Conservation (phyloP, 2,797 vertebrate species). For the Schizopygopsis malacanthus region DNA sequence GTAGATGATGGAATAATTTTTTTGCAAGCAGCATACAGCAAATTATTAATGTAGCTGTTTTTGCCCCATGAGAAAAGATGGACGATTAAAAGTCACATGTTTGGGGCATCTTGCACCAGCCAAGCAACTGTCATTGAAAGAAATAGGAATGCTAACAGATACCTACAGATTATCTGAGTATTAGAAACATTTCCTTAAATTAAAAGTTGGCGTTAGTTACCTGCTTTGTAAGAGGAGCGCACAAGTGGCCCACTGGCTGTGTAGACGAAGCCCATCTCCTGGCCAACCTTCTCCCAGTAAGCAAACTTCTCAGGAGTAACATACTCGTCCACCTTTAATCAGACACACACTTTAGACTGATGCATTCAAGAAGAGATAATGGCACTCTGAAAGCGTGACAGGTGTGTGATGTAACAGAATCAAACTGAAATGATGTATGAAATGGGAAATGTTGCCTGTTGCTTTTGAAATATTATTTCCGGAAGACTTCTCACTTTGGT, state of each 20-base stretch:
- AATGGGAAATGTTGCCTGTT: neutral
- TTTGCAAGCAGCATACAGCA: neutral
- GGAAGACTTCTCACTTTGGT: neutral
- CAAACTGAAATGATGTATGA: neutral
- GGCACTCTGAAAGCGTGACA: neutral
- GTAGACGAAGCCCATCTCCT: constrained; percentile 92
- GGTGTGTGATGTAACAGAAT: neutral
- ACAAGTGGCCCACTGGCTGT: constrained; percentile 96
- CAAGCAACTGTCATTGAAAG: neutral
- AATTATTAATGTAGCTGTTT: neutral
- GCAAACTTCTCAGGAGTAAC: constrained; percentile 93
- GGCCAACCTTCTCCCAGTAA: constrained; percentile 93
- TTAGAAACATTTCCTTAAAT: neutral
- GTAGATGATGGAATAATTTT: too few relatives aligned
- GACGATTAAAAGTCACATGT: neutral
- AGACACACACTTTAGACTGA: constrained; percentile 22
- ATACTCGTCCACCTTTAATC: constrained; percentile 91
- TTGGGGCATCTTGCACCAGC: neutral
- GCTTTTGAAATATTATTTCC: neutral
- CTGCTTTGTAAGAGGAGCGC: constrained; percentile 99
- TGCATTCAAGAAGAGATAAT: neutral
- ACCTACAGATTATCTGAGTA: neutral
- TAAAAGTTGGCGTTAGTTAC: constrained; percentile 68
- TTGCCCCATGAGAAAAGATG: neutral
- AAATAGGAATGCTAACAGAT: neutral